phyloP scores from a whole-genome alignment of 2,797 vertebrate genomes.

The Gymnopithys bicolor region DNA sequence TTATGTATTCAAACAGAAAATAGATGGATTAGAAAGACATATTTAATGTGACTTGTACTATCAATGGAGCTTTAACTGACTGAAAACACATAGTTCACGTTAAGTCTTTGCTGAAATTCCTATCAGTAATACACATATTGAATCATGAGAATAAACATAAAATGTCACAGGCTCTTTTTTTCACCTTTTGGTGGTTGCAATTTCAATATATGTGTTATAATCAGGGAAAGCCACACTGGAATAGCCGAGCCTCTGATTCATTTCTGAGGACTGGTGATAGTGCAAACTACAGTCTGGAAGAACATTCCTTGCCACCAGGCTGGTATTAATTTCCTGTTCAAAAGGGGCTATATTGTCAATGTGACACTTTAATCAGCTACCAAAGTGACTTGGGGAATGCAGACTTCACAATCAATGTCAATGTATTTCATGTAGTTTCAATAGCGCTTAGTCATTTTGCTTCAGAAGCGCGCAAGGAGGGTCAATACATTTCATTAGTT shows the following conservation, averaged over 20 bases:
- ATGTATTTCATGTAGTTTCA: slow-evolving; percentile 73
- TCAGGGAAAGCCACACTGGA: not conserved
- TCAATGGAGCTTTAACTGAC: slow-evolving; percentile 36
- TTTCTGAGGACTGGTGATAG: slow-evolving; percentile 56
- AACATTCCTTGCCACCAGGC: slow-evolving; percentile 71
- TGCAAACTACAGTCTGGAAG: slow-evolving; percentile 39
- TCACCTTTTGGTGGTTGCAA: not conserved
- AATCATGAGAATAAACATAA: slow-evolving; percentile 35
- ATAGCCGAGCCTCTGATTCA: slow-evolving; percentile 14
- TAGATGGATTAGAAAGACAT: slow-evolving; percentile 54
- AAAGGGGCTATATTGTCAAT: slow-evolving; percentile 77
- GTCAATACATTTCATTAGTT: slow-evolving; percentile 83
- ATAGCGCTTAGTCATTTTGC: slow-evolving; percentile 73
- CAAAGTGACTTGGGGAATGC: slow-evolving; percentile 73
- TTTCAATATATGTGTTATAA: slow-evolving; percentile 53
- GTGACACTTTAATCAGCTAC: slow-evolving; percentile 81
- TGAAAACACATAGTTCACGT: slow-evolving; percentile 38
- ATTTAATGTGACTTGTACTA: slow-evolving; percentile 36
- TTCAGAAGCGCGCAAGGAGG: slow-evolving; percentile 73
- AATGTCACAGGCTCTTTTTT: not conserved
- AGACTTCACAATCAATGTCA: slow-evolving; percentile 79
- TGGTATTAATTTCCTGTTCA: slow-evolving; percentile 81
- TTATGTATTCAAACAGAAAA: slow-evolving; percentile 28
- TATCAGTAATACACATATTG: slow-evolving; percentile 53
- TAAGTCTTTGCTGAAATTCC: slow-evolving; percentile 57